Evolutionary conservation across 2,113 vertebrate species (phyloP), one percentile per base, ranked within the genome.

Genomic region (Rafetus swinhoei): DNA sequence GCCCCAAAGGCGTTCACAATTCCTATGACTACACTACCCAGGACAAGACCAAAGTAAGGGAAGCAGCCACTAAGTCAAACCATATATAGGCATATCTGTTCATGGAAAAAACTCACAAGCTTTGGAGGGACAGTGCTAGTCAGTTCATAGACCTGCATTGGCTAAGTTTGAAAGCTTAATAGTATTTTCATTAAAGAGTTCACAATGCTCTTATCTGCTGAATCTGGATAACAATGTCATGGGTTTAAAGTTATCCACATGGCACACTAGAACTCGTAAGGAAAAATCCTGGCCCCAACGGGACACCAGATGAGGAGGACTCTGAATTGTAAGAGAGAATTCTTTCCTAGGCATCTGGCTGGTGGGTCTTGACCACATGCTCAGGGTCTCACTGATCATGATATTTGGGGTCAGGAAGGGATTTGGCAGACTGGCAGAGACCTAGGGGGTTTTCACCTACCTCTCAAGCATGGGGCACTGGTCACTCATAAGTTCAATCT

Each of bases 151-250:
- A 22, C 21, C 10, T 52, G n/a, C 65, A 59, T 24, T 65, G 52
- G 32, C 4, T 62, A 55, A 59, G 84, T 92, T 54, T 9, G 86
- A 95, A 91, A 95, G 81, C 92, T 87, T 82, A 77, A 91, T 59
- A 32, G 16, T 15, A 91, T 50, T 59, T 16, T 81, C 22, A 24
- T 54, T 57, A 62, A 88, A 91, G 85, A 24, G 92, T 93, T 95
- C 80, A 91, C 52, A 94, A 85, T 77, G 85, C 54, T 94, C 93
- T 91, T 95, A 92, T 29, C 77, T 65, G 3, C 21, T 52, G 72
- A 88, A 80, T 77, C 35, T 86, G 22, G 76, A 0, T 81, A 81
- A 93, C 52, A 93, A 86, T 72, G 90, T 52, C 9, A 95, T 92
- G 69, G 14, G 88, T 84, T 77, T 74, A 87, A 0, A 60, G 25